phyloP scores from a whole-genome alignment of 1,140 invertebrate genomes.

The Diorhabda carinulata region DNA sequence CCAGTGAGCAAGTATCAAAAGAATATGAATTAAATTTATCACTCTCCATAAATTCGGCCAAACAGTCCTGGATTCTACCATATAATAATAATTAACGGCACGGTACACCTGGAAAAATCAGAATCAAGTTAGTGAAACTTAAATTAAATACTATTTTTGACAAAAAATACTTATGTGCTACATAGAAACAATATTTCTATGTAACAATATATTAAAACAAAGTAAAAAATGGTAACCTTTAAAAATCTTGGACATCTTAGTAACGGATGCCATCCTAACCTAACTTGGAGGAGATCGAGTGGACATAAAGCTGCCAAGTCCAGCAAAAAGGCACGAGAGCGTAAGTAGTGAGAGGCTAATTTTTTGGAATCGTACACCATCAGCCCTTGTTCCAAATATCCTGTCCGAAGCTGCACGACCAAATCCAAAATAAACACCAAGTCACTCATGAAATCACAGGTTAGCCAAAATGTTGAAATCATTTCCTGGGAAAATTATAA shows the following conservation, averaged over 20 bases:
- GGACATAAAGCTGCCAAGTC: slow-evolving; percentile 82
- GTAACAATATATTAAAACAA: too few species aligned
- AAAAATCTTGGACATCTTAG: slow-evolving; percentile 79
- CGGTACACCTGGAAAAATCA: slow-evolving; percentile 71
- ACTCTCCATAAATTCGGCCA: slow-evolving; percentile 97
- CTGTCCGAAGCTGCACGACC: slow-evolving; percentile 85
- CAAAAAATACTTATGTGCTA: neutral
- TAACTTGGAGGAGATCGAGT: slow-evolving; percentile 79
- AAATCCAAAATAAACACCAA: slow-evolving; percentile 84
- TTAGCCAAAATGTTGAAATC: slow-evolving; percentile 69
- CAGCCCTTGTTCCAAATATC: slow-evolving; percentile 91
- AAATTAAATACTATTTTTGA: neutral
- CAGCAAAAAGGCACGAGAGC: slow-evolving; percentile 79
- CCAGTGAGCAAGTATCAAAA: slow-evolving; percentile 93
- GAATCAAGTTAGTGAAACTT: neutral
- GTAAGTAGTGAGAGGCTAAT: slow-evolving; percentile 82
- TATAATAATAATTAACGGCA: slow-evolving; percentile 90
- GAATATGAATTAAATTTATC: slow-evolving; percentile 89
- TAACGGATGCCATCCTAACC: slow-evolving; percentile 73
- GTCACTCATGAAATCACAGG: slow-evolving; percentile 80
- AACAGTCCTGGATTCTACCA: slow-evolving; percentile 90
- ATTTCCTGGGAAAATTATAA: slow-evolving; percentile 51
- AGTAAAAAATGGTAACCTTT: slow-evolving; percentile 53
- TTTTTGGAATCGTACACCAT: slow-evolving; percentile 91
- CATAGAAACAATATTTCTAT: neutral